Evolutionary conservation across 2,113 vertebrate species (phyloP).

Genomic region (Dipodomys spectabilis): DNA sequence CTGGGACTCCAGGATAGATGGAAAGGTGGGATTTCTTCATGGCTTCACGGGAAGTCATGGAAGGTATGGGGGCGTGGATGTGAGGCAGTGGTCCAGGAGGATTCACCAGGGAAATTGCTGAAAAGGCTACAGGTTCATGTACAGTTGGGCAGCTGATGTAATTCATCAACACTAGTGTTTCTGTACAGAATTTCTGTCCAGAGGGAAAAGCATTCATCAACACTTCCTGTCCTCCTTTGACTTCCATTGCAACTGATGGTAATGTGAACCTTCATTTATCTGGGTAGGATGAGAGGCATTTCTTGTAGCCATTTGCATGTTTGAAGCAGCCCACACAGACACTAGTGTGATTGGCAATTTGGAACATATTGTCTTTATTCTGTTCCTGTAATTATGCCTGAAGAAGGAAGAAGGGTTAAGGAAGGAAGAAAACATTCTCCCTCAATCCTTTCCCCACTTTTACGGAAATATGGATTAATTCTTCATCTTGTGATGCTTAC

Average conservation of each 20-base stretch:
- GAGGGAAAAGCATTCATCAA: background rate
- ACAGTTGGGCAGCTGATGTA: background rate
- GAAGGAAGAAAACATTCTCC: constrained; percentile 37
- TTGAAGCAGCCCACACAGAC: constrained; percentile 65
- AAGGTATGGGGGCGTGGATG: background rate
- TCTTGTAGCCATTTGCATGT: constrained; percentile 64
- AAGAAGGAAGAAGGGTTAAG: constrained; percentile 67
- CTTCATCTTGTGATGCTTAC: constrained; percentile 36
- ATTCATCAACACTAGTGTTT: constrained; percentile 11
- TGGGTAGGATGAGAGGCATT: constrained; percentile 56
- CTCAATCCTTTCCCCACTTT: background rate
- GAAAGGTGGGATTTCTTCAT: background rate
- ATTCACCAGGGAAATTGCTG: background rate
- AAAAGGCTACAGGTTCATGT: background rate
- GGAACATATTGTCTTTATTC: constrained; percentile 66
- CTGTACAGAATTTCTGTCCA: constrained; percentile 33
- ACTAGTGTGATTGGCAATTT: constrained; percentile 65
- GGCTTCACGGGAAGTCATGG: background rate
- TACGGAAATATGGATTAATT: constrained; percentile 58
- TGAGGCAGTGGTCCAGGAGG: background rate
- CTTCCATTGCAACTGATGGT: background rate
- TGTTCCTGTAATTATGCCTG: constrained; percentile 26
- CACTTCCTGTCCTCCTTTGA: constrained; percentile 44
- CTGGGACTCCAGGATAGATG: background rate
- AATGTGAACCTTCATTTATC: constrained; percentile 58